Base-by-base conservation (phyloP, 2,797 vertebrate species). In the Aplochiton taeniatus region DNA sequence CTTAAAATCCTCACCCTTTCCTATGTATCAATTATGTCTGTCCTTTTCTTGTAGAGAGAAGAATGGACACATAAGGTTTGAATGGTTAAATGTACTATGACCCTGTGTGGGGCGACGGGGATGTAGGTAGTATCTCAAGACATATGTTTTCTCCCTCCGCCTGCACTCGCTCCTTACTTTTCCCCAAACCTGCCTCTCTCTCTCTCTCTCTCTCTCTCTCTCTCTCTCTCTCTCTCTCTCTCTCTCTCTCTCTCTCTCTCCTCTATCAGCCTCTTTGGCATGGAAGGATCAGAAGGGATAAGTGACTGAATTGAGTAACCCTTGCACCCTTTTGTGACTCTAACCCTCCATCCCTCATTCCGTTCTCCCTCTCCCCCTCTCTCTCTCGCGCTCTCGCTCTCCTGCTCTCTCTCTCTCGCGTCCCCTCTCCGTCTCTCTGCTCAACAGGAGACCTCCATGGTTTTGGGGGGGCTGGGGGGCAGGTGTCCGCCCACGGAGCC, bases 401-500 rank as follows among this genome's bases (percentile, higher is more conserved):
- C 69, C n/a, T 69, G 1, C 63, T 57, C 65, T 51, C 63, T 61
- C 14, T 61, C 43, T 61, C 45, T 53, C 69, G 62, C 4, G 51
- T 2, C 1, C 17, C 45, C 9, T 14, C 20, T 60, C 19, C 50
- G 51, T 60, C 47, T 42, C 51, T 53, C 41, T 61, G 78, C 86
- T 95, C 90, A 97, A 78, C 95, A 96, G 68, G 95, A 96, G 81
- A 96, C 95, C 88, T 97, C 95, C 95, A 95, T 96, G 72, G 95
- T 95, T 61, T 94, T 93, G 87, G 94, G 93, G 56, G 90, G 89
- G 85, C 88, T 92, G 6, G 92, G 92, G 42, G 85, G 91, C 81
- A 89, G 85, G 92, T 87, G 93, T 70, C 95, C 95, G 0, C 92
- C 94, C 85, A 94, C 93, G 52, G 95, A 96, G 85, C 94, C 93